phyloP scores from a whole-genome alignment of 2,113 vertebrate genomes.

The Amphilophus citrinellus region DNA sequence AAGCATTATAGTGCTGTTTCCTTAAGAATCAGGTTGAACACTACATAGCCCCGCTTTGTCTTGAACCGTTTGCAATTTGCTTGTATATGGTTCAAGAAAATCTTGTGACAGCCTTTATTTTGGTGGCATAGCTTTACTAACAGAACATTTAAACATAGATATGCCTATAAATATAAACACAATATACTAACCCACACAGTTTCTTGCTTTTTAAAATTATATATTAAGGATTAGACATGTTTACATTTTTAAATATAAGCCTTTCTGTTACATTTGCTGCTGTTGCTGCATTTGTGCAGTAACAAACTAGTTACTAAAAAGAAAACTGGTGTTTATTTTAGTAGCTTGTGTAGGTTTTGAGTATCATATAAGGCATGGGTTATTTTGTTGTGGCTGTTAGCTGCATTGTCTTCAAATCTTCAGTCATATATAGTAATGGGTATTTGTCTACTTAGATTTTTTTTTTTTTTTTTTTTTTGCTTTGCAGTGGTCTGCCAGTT shows the following conservation, averaged over 20 bases:
- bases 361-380: slow-evolving; percentile 35
- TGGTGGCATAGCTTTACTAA: slow-evolving; percentile 78
- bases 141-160: slow-evolving; percentile 58
- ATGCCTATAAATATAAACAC: slow-evolving; percentile 58
- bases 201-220: slow-evolving; percentile 34
- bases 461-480: slow-evolving; percentile 22
- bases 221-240: slow-evolving; percentile 42
- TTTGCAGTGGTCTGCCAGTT: slow-evolving; percentile 53
- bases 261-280: slow-evolving; percentile 62
- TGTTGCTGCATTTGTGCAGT: slow-evolving; percentile 60
- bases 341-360: slow-evolving; percentile 39
- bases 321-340: slow-evolving; percentile 36
- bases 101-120: slow-evolving; percentile 45
- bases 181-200: slow-evolving; percentile 33
- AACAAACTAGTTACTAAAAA: slow-evolving; percentile 56
- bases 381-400: slow-evolving; percentile 37
- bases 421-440: background rate
- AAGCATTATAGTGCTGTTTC: slow-evolving; percentile 43
- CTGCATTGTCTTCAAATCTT: slow-evolving; percentile 37
- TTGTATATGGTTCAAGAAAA: slow-evolving; percentile 45
- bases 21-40: slow-evolving; percentile 40
- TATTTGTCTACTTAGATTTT: slow-evolving; percentile 27
- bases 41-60: slow-evolving; percentile 5
- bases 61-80: slow-evolving; percentile 47
- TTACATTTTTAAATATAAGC: slow-evolving; percentile 47